Percentiles rank a stretch among this genome's conserved stretches.
These are phyloP conservation scores for Halcyon badia DNA, from an alignment of 2,797 vertebrate genomes.

Conservation along the genomic window DNA sequence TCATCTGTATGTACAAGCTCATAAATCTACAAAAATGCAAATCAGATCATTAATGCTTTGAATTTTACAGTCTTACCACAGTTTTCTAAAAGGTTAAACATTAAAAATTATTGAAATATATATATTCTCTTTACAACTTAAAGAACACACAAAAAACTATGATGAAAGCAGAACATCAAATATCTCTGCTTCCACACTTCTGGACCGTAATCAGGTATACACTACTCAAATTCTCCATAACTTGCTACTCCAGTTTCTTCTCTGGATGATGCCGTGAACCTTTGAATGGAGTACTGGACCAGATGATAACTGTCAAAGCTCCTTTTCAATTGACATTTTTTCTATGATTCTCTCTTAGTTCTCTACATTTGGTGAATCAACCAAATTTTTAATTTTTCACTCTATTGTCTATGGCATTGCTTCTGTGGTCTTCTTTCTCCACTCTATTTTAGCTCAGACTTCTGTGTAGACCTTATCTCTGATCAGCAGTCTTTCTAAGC, in stretches of 20 bases:
- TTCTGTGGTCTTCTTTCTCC: background rate
- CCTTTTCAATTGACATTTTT: background rate
- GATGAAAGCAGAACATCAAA: background rate
- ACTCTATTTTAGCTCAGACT: background rate
- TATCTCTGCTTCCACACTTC: background rate
- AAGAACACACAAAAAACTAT: background rate
- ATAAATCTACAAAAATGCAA: constrained; percentile 62
- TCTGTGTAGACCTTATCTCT: background rate
- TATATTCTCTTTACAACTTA: background rate
- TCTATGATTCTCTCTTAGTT: background rate
- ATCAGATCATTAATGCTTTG: constrained; percentile 53
- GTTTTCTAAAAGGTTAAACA: constrained; percentile 17
- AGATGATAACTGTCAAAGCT: background rate
- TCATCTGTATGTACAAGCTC: constrained; percentile 32
- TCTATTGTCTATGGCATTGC: background rate
- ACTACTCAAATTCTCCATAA: background rate
- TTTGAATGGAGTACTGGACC: background rate
- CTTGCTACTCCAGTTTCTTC: background rate
- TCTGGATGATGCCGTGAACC: background rate
- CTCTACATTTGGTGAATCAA: background rate
- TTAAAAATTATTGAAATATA: background rate
- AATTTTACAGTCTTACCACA: background rate
- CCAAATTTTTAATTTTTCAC: no score
- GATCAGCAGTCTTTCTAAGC: background rate
- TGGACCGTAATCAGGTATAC: background rate